These are phyloP conservation scores for Drosophila subpulchrella DNA, from an alignment of 1,140 invertebrate species.

Conservation along the genomic window DNA sequence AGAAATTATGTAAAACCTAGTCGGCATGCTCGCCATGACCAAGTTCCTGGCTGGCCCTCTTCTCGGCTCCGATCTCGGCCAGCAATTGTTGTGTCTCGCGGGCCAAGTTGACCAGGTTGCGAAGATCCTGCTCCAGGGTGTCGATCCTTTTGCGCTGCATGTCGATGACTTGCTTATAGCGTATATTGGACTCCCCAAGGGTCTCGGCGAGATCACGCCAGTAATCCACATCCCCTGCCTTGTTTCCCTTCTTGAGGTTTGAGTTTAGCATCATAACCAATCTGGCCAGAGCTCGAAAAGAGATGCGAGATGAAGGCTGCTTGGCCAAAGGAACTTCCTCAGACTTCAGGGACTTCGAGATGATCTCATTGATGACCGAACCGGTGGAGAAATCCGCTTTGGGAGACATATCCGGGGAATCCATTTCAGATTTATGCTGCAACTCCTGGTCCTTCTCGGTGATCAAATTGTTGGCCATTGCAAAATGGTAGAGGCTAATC, in stretches of 20 bases:
- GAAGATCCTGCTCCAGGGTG: constrained; percentile 36
- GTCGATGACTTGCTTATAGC: constrained; percentile 34
- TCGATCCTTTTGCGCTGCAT: constrained; percentile 45
- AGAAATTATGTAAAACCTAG: constrained; percentile 11
- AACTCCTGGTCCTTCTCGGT: not conserved
- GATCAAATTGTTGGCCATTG: constrained; percentile 17
- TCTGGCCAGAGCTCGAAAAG: constrained; percentile 30
- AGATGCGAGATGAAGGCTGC: not conserved
- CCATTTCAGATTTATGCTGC: not conserved
- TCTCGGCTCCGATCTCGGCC: constrained; percentile 25
- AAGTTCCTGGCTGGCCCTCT: constrained; percentile 1
- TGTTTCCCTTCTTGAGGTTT: not conserved
- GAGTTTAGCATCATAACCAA: constrained; percentile 29
- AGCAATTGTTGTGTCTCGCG: constrained; percentile 54
- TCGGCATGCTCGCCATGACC: constrained; percentile 1
- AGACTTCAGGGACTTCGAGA: not conserved
- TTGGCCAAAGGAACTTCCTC: not conserved
- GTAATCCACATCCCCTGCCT: constrained; percentile 15
- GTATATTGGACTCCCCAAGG: constrained; percentile 20
- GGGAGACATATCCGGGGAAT: not conserved
- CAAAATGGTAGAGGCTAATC: not conserved
- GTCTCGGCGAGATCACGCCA: constrained; percentile 51
- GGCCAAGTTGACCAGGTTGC: constrained; percentile 39
- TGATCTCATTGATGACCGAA: constrained; percentile 17
- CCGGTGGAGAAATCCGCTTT: not conserved